These are phyloP conservation scores for Macroglossus sobrinus DNA, from an alignment of 2,113 vertebrate species.

Conservation along the genomic window DNA sequence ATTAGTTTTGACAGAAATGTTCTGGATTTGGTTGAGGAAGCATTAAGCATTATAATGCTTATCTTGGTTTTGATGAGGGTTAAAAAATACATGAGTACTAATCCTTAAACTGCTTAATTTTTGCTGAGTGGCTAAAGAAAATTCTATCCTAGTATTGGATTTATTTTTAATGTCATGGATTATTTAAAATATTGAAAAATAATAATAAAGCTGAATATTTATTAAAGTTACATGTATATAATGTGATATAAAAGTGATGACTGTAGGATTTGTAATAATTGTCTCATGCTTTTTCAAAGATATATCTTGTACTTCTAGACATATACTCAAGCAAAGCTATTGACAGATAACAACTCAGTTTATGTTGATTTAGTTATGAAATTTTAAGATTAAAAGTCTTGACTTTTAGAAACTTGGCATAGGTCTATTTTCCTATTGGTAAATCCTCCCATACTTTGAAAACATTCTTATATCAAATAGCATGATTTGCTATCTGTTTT, in stretches of 20 bases:
- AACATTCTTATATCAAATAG: background rate
- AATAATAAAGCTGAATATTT: background rate
- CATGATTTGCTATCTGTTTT: background rate
- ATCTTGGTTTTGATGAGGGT: background rate
- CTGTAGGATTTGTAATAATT: background rate
- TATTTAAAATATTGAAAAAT: constrained; percentile 24
- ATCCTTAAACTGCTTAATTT: background rate
- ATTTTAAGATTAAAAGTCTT: background rate
- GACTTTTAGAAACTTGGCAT: background rate
- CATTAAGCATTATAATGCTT: background rate
- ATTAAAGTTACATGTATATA: background rate
- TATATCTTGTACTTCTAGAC: background rate
- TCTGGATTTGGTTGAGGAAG: background rate
- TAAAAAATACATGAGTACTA: background rate
- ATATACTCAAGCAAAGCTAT: background rate
- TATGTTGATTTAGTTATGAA: background rate
- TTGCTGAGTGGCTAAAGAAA: background rate
- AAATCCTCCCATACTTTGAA: background rate
- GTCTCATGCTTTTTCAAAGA: background rate
- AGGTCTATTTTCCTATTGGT: background rate
- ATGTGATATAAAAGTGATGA: background rate
- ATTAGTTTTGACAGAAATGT: background rate
- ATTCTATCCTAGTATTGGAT: background rate
- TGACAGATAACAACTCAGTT: background rate
- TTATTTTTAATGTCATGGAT: background rate